Evolutionary conservation across 2,113 vertebrate species (phyloP), one percentile per base, ranked within the genome.

Genomic region (Sander lucioperca): DNA sequence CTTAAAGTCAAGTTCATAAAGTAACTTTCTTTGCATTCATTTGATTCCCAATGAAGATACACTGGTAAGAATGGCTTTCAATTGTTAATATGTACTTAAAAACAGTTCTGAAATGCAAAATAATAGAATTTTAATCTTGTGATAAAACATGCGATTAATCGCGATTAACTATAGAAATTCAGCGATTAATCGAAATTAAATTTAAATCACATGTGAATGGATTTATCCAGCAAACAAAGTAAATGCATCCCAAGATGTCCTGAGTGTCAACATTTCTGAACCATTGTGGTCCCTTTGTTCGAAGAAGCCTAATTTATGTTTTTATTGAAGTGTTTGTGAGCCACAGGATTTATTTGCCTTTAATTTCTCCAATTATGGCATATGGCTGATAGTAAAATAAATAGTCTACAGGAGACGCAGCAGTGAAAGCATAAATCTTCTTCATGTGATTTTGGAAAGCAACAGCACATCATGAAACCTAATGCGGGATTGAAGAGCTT

Each of bases 341-440:
- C 47, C 21, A 43, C 43, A 68, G 25, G 43, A 25, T 82, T 78
- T 54, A 39, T 67, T 51, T 53, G 43, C 48, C 12, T 68, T 72
- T 74, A 65, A 82, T 67, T 82, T 79, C 16, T 18, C 43, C 33
- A 63, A 68, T 76, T 76, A 83, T 69, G 66, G 9, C 67, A 50
- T 11, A 43, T 43, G 39, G 39, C 27, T 39, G 15, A 30, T 75
- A 82, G 80, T 64, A 51, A 77, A 86, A 79, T 45, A 66, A 59
- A 84, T 64, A 64, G 62, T 66, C 48, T 13, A 13, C 8, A 36
- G 45, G 25, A 50, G 30, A 80, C 0, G 11, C 51, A 25, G 67
- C 30, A 36, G 36, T 10, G 23, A 79, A 50, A 66, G 64, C 19
- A 63, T 68, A 69, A 62, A 63, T 79, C 73, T 65, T 74, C 30